Evolutionary conservation across 2,797 vertebrate genomes (phyloP), one percentile per base, ranked within the genome.

Genomic region (Lepilemur ruficaudatus): DNA sequence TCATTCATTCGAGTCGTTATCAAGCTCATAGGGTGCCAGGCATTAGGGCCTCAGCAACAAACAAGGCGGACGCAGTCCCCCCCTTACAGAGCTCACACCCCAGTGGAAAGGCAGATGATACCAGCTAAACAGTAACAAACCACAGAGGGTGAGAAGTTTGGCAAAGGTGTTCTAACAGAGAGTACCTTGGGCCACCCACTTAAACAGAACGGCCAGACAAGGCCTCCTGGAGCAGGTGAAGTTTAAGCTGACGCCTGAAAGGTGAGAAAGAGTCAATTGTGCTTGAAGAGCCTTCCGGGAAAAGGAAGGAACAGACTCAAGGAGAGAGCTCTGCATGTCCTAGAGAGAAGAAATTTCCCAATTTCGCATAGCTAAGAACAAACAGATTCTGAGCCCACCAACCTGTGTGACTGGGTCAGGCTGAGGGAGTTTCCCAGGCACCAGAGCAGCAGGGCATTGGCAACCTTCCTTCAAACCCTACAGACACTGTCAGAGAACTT

Each of bases 21-120:
- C 7, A 57, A 38, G 41, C 3, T 79, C 6, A 12, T 23, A 18
- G 46, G 20, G 8, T 57, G 41, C 73, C 25, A 18, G 41, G 50
- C 35, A 46, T 30, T 10, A 82, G 18, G 52, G 25, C 67, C n/a
- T 73, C 25, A 23, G 57, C n/a, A 41, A 52, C 30, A 5, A 92
- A 9, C 23, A 32, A 32, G 50, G 10, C 7, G 1, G 43, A 20
- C 48, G 0, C 35, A n/a, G 41, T 7, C 5, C 59, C 15, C 43
- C 12, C 13, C 5, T 28, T 41, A n/a, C 0, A 11, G 5, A 43
- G 61, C 17, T 14, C 57, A 6, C 13, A 32, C 32, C 9, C 17
- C 23, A 13, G 32, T 9, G 23, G 13, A 52, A 38, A 46, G 13
- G 18, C 50, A 4, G 15, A 10, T 7, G 38, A 38, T 38, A 18